Evolutionary conservation across 2,113 vertebrate species (phyloP), one percentile per base, ranked within the genome.

Genomic region (Phaethornis superciliosus): DNA sequence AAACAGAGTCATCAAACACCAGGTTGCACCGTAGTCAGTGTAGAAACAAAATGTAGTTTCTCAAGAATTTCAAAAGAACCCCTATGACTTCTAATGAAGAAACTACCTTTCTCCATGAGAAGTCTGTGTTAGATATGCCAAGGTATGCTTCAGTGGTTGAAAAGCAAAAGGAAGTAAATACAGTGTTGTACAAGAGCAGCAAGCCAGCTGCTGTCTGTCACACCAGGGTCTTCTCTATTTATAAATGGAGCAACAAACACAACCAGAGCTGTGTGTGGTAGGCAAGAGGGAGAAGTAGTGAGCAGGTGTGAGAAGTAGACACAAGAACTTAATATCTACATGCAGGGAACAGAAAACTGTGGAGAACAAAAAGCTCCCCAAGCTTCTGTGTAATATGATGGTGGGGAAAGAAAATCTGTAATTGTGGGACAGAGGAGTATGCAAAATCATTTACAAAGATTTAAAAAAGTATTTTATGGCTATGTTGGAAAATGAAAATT

Each of bases 261-360:
- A 85, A 70, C 11, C 58, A 90, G 75, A 92, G 60, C 51, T 42
- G 20, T 52, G 54, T 65, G 40, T 11, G 37, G 54, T 37, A 82
- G 21, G 22, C 12, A 82, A 82, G 59, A 69, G 71, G 32, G 27
- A 32, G 75, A 94, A 95, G 26, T 17, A 60, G 49, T 27, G 67
- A 89, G 81, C 68, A 85, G 79, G 79, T 82, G 79, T 93, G 58
- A 95, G 23, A 23, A 85, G 58, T 76, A 93, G 95, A 91, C 75
- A 87, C 26, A 69, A 92, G 47, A 81, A 82, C 14, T 76, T 91
- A 55, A 46, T 85, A 71, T 91, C 72, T 84, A 12, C 7, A 32
- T 7, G 23, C 23, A 81, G 32, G 26, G 58, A 93, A 84, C 24
- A 79, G 28, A 89, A 90, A 80, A 55, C 17, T 5, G 46, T 15